phyloP scores from a whole-genome alignment of 2,797 vertebrate species.

The Poeciliopsis gracilis region DNA sequence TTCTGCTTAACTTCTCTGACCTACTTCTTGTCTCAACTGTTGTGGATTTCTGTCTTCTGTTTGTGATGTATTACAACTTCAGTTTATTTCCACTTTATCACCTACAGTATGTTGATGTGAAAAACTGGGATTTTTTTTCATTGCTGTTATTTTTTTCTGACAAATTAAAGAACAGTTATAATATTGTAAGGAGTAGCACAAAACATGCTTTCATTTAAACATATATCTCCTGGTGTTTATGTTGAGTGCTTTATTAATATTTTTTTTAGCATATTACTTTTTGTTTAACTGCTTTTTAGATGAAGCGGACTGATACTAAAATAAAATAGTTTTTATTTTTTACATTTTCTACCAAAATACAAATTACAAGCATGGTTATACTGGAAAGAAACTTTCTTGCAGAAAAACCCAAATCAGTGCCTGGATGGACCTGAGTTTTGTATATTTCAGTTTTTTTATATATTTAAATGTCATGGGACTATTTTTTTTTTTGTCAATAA shows the following conservation, averaged over 20 bases:
- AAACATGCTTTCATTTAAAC: not conserved
- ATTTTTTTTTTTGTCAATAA: not conserved
- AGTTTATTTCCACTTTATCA: not conserved
- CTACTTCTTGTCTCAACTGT: not conserved
- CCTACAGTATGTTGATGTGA: not conserved
- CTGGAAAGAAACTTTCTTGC: not conserved
- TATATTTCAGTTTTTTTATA: not conserved
- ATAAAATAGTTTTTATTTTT: not conserved
- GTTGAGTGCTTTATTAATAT: not conserved
- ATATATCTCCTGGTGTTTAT: not conserved
- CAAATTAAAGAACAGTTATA: conserved; percentile 2
- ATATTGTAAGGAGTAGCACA: not conserved
- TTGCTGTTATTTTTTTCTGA: not conserved
- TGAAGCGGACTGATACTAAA: not conserved
- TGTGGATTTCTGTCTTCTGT: not conserved
- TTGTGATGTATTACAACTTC: not conserved
- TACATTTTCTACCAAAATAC: not conserved
- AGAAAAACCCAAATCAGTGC: not conserved
- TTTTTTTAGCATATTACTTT: no score
- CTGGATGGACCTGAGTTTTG: not conserved
- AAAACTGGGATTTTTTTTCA: not conserved
- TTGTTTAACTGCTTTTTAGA: not conserved
- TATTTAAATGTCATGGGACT: no score
- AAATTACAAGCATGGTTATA: not conserved
- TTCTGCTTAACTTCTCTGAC: not conserved